Evolutionary conservation across 2,888 invertebrate genomes (phyloP), one percentile per base, ranked within the genome.

Genomic region (Callinectes sapidus): DNA sequence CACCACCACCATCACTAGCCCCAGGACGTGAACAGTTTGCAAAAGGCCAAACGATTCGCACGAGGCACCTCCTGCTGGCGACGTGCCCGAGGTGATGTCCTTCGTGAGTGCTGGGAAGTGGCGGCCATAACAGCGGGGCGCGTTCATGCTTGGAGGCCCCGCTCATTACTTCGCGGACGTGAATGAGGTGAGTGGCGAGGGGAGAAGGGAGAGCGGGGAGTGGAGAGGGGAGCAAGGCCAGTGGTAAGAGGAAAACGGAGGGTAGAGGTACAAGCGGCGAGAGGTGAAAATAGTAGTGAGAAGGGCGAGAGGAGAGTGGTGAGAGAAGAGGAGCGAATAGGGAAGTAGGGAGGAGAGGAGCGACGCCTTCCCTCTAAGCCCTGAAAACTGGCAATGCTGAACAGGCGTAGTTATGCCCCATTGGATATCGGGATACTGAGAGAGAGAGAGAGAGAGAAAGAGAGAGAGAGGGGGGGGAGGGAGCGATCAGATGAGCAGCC

Each of bases 371-470:
- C 61, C 61, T 23, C 61, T 16, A 23, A 23, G 61, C 61, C 3
- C 61, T 3, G 23, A 23, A 23, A 1, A 71, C n/a, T 71, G 71
- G 71, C n/a, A 71, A 71, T 28, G 28, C 71, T n/a, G n/a, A n/a
- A 71, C 71, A 18, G 10, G n/a, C 2, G 3, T 23, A 71, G 8
- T n/a, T 71, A 71, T 23, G 71, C 23, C 23, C 16, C 28, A 71
- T 71, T 71, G 71, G 71, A 23, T 71, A 71, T 71, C 18, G 71
- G n/a, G 16, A n/a, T 71, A 71, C n/a, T 28, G 71, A 71, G 71
- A 71, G 71, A 71, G 71, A 71, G 71, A 71, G 71, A 71, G 71
- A 71, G 71, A 71, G 71, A 71, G 71, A 71, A 28, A 71, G 71
- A 71, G 71, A 71, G 71, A 71, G 71, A 71, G 71, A 71, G 71